Percentiles rank a stretch among this genome's conserved stretches.
Evolutionary conservation across 2,113 vertebrate genomes (phyloP).

Genomic region (Cavia aperea): DNA sequence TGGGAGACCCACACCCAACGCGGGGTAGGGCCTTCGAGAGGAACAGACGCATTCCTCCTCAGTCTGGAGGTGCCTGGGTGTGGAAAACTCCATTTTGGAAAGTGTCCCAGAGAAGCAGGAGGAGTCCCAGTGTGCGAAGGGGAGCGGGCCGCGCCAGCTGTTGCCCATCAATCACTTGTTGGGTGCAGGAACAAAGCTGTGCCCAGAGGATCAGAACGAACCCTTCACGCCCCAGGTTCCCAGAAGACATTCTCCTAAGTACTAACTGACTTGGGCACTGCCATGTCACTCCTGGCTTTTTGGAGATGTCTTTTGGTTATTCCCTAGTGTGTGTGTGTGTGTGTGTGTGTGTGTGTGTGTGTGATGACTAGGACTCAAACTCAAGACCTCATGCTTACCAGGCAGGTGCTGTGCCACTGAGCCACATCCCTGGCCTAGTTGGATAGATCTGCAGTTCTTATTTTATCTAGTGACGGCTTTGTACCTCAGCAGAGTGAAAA

Average conservation of each 20-base stretch:
- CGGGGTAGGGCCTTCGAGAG: not conserved
- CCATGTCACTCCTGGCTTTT: not conserved
- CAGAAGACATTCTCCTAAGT: not conserved
- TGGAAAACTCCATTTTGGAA: not conserved
- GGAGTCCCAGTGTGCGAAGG: not conserved
- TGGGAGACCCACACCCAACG: not conserved
- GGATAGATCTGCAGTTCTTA: not conserved
- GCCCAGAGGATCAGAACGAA: not conserved
- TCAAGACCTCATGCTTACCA: too few relatives aligned
- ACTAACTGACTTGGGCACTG: not conserved
- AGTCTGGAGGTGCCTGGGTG: not conserved
- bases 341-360: too few relatives aligned
- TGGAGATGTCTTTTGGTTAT: not conserved
- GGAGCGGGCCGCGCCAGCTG: not conserved
- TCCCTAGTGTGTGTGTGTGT: not conserved
- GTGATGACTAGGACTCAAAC: too few relatives aligned
- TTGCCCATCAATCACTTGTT: not conserved
- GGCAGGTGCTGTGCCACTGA: too few relatives aligned
- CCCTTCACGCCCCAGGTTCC: not conserved
- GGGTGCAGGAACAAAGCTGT: not conserved
- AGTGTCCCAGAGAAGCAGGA: not conserved
- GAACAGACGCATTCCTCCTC: not conserved
- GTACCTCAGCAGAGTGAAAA: not conserved
- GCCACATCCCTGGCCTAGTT: not conserved
- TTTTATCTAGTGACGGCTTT: not conserved